Percentiles rank a stretch among this genome's conserved stretches.
Conservation (phyloP, 2,888 invertebrate genomes). For the Macrophya alboannulata region DNA sequence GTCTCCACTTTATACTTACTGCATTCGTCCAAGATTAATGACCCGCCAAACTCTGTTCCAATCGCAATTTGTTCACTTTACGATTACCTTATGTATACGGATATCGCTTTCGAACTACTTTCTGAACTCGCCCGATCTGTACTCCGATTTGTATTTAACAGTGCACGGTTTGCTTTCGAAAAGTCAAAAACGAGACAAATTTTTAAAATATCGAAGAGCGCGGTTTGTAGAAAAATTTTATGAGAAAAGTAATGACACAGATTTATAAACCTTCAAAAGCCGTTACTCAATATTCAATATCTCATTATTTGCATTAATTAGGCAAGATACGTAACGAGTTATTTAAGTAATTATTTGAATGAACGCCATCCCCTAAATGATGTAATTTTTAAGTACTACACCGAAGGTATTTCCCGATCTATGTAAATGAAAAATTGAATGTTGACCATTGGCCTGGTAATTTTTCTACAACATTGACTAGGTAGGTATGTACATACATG, state of each 20-base stretch:
- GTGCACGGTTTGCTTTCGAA: neutral
- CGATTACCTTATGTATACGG: constrained; percentile 8
- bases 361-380: neutral
- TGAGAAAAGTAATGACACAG: neutral
- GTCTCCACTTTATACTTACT: constrained; percentile 24
- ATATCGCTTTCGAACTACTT: neutral
- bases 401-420: neutral
- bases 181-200: neutral
- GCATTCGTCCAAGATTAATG: constrained; percentile 35
- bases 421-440: neutral
- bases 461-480: neutral
- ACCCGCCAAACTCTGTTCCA: constrained; percentile 28
- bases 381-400: neutral
- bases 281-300: neutral
- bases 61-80: constrained; percentile 6
- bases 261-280: neutral
- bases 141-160: neutral
- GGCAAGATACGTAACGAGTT: neutral
- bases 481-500: no score
- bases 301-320: neutral
- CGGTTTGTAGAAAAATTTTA: neutral
- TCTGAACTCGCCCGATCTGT: neutral
- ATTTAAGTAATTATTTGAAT: neutral
- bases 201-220: neutral
- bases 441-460: neutral